Conservation (phyloP, 2,888 invertebrate genomes). For the Glomeris marginata region DNA sequence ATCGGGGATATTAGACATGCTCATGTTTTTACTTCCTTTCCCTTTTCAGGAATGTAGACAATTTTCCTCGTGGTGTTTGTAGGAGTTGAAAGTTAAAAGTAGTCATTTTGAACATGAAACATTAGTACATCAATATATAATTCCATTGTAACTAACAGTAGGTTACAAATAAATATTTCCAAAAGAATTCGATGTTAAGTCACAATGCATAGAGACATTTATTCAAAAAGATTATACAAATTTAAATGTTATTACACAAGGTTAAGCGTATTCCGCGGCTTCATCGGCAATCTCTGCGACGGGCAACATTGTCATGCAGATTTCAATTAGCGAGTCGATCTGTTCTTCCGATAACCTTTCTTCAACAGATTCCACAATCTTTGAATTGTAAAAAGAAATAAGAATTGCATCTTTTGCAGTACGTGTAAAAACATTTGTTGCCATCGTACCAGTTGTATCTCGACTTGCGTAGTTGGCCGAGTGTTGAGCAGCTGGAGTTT, state of each 20-base stretch:
- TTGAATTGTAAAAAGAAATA: background rate
- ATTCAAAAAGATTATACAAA: too few species aligned
- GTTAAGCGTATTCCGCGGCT: too few species aligned
- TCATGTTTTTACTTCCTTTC: too few species aligned
- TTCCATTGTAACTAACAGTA: background rate
- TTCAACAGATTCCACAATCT: constrained; percentile 5
- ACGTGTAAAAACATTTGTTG: background rate
- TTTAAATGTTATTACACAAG: too few species aligned
- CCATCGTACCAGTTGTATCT: constrained; percentile 2
- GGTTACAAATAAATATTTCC: too few species aligned
- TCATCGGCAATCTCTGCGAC: background rate
- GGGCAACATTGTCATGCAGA: background rate
- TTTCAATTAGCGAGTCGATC: background rate
- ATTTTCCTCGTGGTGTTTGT: too few species aligned
- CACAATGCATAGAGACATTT: too few species aligned
- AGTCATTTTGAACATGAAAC: background rate
- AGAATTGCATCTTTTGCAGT: constrained; percentile 13
- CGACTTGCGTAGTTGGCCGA: constrained; percentile 1
- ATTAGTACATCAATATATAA: background rate
- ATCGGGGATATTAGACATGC: too few species aligned
- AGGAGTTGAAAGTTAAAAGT: too few species aligned
- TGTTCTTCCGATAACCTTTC: constrained; percentile 2
- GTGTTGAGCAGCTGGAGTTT: constrained; percentile 4
- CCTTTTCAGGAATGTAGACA: too few species aligned
- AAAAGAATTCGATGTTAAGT: too few species aligned